Evolutionary conservation across 2,113 vertebrate species (phyloP).

Genomic region (Pogona vitticeps): DNA sequence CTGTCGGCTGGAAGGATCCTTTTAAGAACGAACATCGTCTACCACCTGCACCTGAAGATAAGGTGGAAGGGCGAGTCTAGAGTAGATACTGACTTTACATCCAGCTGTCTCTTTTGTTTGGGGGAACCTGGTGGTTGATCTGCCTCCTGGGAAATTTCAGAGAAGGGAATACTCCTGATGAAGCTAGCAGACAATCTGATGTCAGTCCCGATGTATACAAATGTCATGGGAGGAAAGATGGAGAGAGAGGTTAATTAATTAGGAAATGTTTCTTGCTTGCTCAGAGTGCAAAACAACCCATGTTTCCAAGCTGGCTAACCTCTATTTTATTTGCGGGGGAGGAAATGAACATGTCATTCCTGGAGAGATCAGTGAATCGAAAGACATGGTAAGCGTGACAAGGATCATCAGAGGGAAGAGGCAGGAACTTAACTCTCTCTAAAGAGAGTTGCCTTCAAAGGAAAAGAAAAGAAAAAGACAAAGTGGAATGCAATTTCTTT

Average conservation of each 20-base stretch:
- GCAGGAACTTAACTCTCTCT: conserved; percentile 32
- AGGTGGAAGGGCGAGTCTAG: conserved; percentile 30
- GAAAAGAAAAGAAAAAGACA: conserved; percentile 42
- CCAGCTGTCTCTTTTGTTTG: conserved; percentile 59
- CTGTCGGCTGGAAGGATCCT: conserved; percentile 52
- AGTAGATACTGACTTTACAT: conserved; percentile 39
- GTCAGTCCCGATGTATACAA: conserved; percentile 57
- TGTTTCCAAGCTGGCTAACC: conserved; percentile 19
- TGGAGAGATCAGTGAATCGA: conserved; percentile 58
- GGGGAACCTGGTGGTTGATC: conserved; percentile 44
- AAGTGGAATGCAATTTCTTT: not conserved
- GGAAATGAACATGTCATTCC: conserved; percentile 25
- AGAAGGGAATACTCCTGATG: conserved; percentile 64
- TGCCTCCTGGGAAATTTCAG: conserved; percentile 55
- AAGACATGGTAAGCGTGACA: conserved; percentile 34
- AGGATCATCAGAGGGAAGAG: conserved; percentile 46
- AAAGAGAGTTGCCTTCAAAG: conserved; percentile 43
- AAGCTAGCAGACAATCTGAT: conserved; percentile 65
- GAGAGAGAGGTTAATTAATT: conserved; percentile 65
- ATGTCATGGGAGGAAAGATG: conserved; percentile 35
- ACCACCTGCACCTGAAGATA: conserved; percentile 32
- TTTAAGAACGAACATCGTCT: conserved; percentile 57
- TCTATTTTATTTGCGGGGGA: conserved; percentile 29
- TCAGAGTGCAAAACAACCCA: conserved; percentile 26
- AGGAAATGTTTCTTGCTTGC: conserved; percentile 54